Base-by-base conservation (phyloP, 2,797 vertebrate species). In the Coregonus ussuriensis region DNA sequence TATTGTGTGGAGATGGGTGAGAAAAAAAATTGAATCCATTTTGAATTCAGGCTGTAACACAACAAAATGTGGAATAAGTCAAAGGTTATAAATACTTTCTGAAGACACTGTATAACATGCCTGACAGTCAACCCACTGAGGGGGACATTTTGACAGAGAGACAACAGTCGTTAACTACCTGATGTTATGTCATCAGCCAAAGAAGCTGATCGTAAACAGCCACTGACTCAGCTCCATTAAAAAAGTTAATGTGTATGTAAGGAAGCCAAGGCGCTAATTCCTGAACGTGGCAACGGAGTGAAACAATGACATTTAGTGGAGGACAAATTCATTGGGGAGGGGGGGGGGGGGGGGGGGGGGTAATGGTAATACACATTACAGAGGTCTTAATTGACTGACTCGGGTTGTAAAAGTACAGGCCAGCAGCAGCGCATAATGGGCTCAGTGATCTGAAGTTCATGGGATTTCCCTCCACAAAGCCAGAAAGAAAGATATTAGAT, bases 261-360 rank as follows among this genome's bases (percentile, higher is more conserved):
- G 6, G n/a, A 71, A 47, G 33, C 54, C 59, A 53, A 65, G 35
- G 67, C 18, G 41, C 59, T 75, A 15, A 62, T 62, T 29, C 31
- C 16, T 4, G 15, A 53, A 25, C 9, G 18, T 62, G 54, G 25
- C 73, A 77, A 76, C 71, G 63, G 77, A 56, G 67, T 83, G 77
- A 76, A 59, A 53, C 77, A 56, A 68, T 83, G 79, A 81, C 79
- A 81, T 84, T 81, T 79, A 74, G 67, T 75, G 71, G 82, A 79
- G 79, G 77, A 84, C 79, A 79, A 79, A 81, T 79, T 77, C 74
- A 84, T 84, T 59, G 6, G 37, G 37, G 37, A 1, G 77, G 81
- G 77, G 53, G 53, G 56, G 15, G 37, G 37, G 37, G 37, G 37
- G 37, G 76, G 81, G n/a, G n/a, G 77, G 53, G 53, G 56, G 16